Percentiles rank a stretch among this genome's conserved stretches.
Conservation (phyloP, 2,113 vertebrate genomes). For the Pelecanus crispus region DNA sequence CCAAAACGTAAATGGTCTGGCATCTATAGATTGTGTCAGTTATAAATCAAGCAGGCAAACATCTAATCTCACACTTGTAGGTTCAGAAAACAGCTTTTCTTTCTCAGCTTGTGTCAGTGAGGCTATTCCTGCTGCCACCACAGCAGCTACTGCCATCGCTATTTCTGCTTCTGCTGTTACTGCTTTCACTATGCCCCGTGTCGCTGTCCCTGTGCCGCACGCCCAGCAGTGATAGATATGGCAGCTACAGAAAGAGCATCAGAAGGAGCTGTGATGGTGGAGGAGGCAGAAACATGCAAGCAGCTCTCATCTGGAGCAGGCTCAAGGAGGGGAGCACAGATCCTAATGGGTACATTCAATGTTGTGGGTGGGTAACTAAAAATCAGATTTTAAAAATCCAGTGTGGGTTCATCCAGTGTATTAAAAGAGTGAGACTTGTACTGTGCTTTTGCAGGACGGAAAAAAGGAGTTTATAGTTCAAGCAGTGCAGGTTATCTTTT, state of each 20-base stretch:
- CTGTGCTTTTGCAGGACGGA: not conserved
- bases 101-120: not conserved
- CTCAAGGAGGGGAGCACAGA: not conserved
- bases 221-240: not conserved
- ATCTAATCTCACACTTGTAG: not conserved
- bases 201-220: not conserved
- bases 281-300: not conserved
- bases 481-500: not conserved
- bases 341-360: not conserved
- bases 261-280: not conserved
- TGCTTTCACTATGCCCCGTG: not conserved
- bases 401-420: not conserved
- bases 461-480: not conserved
- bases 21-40: not conserved
- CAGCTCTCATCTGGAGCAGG: not conserved
- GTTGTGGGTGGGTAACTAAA: not conserved
- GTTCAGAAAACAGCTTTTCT: not conserved
- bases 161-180: not conserved
- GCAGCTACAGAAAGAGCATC: not conserved
- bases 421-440: not conserved
- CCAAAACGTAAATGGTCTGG: not conserved
- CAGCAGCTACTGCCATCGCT: not conserved
- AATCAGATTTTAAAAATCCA: not conserved
- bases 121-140: not conserved
- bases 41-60: not conserved